These are phyloP conservation scores for Drosophila lowei DNA, from an alignment of 1,140 invertebrate genomes.

Conservation along the genomic window DNA sequence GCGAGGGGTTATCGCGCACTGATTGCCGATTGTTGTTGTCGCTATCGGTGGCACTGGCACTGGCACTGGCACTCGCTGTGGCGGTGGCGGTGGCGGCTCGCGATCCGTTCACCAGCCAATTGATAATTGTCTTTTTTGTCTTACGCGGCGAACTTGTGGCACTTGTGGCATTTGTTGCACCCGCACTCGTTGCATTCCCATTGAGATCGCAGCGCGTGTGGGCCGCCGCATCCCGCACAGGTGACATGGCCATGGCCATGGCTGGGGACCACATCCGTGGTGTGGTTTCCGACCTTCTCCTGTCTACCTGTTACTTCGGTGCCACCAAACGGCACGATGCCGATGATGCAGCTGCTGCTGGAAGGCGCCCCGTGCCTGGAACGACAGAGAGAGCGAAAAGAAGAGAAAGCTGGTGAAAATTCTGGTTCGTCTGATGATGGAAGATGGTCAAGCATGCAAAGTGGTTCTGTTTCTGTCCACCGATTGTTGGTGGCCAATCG, in stretches of 20 bases:
- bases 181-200: conserved; percentile 36
- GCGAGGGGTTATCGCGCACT: conserved; percentile 38
- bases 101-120: conserved; percentile 67
- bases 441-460: conserved; percentile 40
- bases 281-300: conserved; percentile 22
- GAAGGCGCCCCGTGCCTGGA: conserved; percentile 58
- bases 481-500: too few species aligned
- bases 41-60: conserved; percentile 22
- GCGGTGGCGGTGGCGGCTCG: conserved; percentile 24
- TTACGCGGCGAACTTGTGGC: conserved; percentile 53
- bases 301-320: conserved; percentile 24
- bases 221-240: conserved; percentile 43
- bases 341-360: conserved; percentile 34
- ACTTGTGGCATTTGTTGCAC: conserved; percentile 1
- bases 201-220: conserved; percentile 37
- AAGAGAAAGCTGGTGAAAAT: conserved; percentile 70
- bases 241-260: conserved; percentile 47
- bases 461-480: conserved; percentile 3
- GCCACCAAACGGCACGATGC: conserved; percentile 12
- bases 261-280: conserved; percentile 11
- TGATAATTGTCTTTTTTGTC: conserved; percentile 70
- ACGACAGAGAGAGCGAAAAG: conserved; percentile 19
- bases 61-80: background rate
- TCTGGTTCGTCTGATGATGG: conserved; percentile 22
- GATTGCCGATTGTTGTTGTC: conserved; percentile 37